Conservation (phyloP, 2,888 invertebrate genomes). For the Cheilosia scutellata region DNA sequence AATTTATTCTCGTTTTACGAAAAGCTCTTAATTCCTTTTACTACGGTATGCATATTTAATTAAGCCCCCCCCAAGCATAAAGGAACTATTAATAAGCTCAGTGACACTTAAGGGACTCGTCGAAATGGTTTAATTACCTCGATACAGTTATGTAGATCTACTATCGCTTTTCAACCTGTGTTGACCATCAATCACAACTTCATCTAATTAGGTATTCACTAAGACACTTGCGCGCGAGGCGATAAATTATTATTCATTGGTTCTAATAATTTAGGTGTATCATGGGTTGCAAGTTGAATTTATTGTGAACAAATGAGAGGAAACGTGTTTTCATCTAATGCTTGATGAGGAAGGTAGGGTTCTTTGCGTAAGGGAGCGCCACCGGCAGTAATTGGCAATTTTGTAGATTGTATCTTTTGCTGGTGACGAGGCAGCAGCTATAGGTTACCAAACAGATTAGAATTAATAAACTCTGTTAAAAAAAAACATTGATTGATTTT, state of each 20-base stretch:
- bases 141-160: slow-evolving; percentile 34
- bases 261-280: slow-evolving; percentile 58
- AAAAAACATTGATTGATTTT: background rate
- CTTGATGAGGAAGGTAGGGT: slow-evolving; percentile 39
- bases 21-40: slow-evolving; percentile 41
- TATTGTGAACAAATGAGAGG: slow-evolving; percentile 28
- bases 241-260: slow-evolving; percentile 69
- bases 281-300: slow-evolving; percentile 39
- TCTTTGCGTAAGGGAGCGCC: slow-evolving; percentile 26
- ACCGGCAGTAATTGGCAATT: slow-evolving; percentile 35
- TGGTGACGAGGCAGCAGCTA: background rate
- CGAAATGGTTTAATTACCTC: slow-evolving; percentile 38
- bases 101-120: slow-evolving; percentile 33
- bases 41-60: slow-evolving; percentile 46
- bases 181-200: slow-evolving; percentile 63
- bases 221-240: slow-evolving; percentile 44
- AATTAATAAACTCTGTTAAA: background rate
- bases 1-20: slow-evolving; percentile 14
- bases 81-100: slow-evolving; percentile 20
- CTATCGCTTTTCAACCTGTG: slow-evolving; percentile 23
- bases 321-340: slow-evolving; percentile 38
- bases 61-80: background rate
- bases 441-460: slow-evolving; percentile 1
- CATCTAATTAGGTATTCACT: slow-evolving; percentile 62
- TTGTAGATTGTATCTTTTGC: slow-evolving; percentile 39